Evolutionary conservation across 2,113 vertebrate species (phyloP), one percentile per base, ranked within the genome.

Genomic region (Rana temporaria): DNA sequence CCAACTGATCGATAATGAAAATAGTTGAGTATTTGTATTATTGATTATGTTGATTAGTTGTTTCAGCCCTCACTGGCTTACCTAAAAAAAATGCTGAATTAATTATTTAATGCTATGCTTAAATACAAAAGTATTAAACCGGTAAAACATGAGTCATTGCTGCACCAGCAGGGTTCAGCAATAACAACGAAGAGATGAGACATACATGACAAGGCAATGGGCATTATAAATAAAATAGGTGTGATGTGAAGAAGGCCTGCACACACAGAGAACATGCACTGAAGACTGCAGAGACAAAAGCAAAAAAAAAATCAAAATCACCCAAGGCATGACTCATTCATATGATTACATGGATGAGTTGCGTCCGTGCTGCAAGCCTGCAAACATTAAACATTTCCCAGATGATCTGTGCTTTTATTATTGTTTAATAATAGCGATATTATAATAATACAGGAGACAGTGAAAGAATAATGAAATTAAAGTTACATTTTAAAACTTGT

Each of bases 241-340:
- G 73, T 63, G 59, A 63, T 63, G 19, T 63, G 32, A 24, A 67
- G 32, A 24, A 67, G 55, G 17, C 63, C 76, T 67, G 76, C 76
- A 48, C 63, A 78, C 52, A 66, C 48, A 52, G 66, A 30, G 62
- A 20, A 48, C 8, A 48, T 18, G 59, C 20, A 19, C 26, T 55
- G 9, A 7, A 78, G 75, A 65, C 42, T 48, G 42, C 42, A 48
- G 17, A 20, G 53, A 78, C 63, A 78, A 66, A 66, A 22, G 24
- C 20, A 55, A 24, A 65, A 65, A 42, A 55, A 48, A 65, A 65
- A 38, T 55, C 62, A 48, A 65, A 65, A 38, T 55, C 62, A n/a
- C 76, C 48, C 26, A 30, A 55, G 19, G 62, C 48, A 78, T 78
- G 76, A 78, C 17, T 78, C 74, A 77, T 42, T 48, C 63, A 78